Evolutionary conservation across 1,140 invertebrate genomes (phyloP), one percentile per base, ranked within the genome.

Genomic region (Chymomyza costata): DNA sequence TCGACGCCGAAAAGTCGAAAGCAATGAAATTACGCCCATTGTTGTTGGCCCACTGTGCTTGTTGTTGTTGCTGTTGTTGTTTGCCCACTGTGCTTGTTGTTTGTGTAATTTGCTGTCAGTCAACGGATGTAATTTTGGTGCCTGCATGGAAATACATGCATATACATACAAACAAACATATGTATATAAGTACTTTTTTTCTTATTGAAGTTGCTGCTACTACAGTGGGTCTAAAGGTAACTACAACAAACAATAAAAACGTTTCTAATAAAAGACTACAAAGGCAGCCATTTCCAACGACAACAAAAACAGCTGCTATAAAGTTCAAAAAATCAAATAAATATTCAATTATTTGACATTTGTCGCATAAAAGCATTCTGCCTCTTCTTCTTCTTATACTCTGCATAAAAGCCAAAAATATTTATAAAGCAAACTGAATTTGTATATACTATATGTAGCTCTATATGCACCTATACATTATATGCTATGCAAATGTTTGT

Each of bases 301-400:
- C 7, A 16, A 32, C 37, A 38, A 48, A 62, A n/a, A n/a, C n/a
- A n/a, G n/a, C n/a, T n/a, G n/a, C n/a, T n/a, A 76, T 64, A 40
- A 62, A 69, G 37, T 62, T 50, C 6, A 21, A 49, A 47, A 65
- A 58, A 62, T 66, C 50, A 40, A 70, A 70, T 78, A 76, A 78
- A 78, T 70, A 70, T 70, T 76, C 57, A 70, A 70, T 78, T 65
- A 34, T 28, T 43, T 28, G 45, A 40, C 74, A 3, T 69, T 62
- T 46, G 59, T 28, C 39, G 31, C 17, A 52, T 49, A 53, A 19
- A 45, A 56, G 49, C 6, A 51, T 38, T 28, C 28, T 15, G 49
- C 19, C 10, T 7, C 32, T 16, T 13, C 39, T 32, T 39, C 35
- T 45, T 30, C n/a, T n/a, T n/a, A n/a, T n/a, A n/a, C n/a, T n/a